Evolutionary conservation across 2,797 vertebrate species (phyloP), one percentile per base, ranked within the genome.

Genomic region (Ctenopoma multispine): DNA sequence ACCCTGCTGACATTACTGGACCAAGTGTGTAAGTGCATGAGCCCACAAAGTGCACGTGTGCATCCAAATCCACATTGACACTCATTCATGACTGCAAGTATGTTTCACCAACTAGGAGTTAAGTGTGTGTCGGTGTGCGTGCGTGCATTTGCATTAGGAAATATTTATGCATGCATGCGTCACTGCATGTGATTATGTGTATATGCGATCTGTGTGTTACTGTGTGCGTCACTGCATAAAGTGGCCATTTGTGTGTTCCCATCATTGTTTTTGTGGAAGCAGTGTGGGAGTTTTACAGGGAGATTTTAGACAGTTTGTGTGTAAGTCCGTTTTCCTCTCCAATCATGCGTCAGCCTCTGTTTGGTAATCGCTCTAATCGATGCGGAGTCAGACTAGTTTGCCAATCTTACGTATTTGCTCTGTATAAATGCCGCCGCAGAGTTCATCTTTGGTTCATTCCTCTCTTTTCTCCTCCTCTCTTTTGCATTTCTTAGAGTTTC

Each of bases 401-500:
- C 36, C 47, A 47, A 21, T 77, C 68, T 48, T 62, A 40, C 48
- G 61, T 73, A 63, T 70, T 73, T 81, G 48, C 64, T 69, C 60
- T 69, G 49, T 60, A 64, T 41, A 10, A 31, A 5, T 4, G 8
- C 56, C n/a, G 61, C 63, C 31, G 12, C 64, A 76, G 36, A 63
- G 67, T 63, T 79, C 31, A 2, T 62, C 23, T 49, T 36, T 23
- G 13, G 17, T 61, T 53, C 34, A 65, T 74, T 46, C 3, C 36
- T 62, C 38, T 40, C 27, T 29, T 29, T n/a, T 50, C 54, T 53
- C 40, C 38, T 63, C 24, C 60, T 49, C 34, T 17, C 10, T 61
- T 61, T 69, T 71, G 54, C 58, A 20, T 48, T 34, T 60, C 55
- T 43, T 43, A 3, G 53, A 31, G 4, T 43, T 44, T 47, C 20